Base-by-base conservation (phyloP, 2,888 invertebrate genomes). In the Orthosia gracilis region DNA sequence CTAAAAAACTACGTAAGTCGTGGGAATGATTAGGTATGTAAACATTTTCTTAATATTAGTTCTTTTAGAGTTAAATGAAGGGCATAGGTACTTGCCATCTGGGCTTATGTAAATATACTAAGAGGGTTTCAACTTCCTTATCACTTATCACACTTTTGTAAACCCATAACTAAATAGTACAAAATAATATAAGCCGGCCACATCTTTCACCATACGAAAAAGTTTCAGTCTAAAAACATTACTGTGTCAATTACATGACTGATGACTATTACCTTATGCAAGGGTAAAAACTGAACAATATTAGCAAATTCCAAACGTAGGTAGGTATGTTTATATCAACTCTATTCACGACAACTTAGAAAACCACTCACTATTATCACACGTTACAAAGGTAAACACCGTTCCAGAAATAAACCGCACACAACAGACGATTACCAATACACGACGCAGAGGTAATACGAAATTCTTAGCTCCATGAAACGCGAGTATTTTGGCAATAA, bases 401-500 rank as follows among this genome's bases (percentile, higher is more conserved):
- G 55, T 49, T 69, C 47, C 15, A 26, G 23, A 58, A 57, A 66
- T 70, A 79, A 63, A 57, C 26, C n/a, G 26, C 40, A 31, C n/a
- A 57, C 54, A 49, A 40, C 49, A 18, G 1, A 21, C 55, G 45
- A 74, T 78, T 64, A 65, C 75, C 81, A 66, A 79, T 79, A 79
- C 59, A 23, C 58, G 75, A 78, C 65, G 57, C 50, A n/a, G 49
- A 49, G 47, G 67, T 68, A 80, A 64, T 76, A 71, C 49, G 57
- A 73, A 55, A 73, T 80, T 69, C 65, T 55, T 65, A 65, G 61
- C 65, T 55, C 45, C 40, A 50, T 31, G 65, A 79, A 69, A 59
- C 45, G 73, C 57, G 73, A 66, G 62, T 66, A 76, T 79, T 79
- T 82, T 40, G 65, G 64, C 54, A 79, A 81, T 75, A 83, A 84